Evolutionary conservation across 2,888 invertebrate species (phyloP).

Genomic region (Dascillus cervinus): DNA sequence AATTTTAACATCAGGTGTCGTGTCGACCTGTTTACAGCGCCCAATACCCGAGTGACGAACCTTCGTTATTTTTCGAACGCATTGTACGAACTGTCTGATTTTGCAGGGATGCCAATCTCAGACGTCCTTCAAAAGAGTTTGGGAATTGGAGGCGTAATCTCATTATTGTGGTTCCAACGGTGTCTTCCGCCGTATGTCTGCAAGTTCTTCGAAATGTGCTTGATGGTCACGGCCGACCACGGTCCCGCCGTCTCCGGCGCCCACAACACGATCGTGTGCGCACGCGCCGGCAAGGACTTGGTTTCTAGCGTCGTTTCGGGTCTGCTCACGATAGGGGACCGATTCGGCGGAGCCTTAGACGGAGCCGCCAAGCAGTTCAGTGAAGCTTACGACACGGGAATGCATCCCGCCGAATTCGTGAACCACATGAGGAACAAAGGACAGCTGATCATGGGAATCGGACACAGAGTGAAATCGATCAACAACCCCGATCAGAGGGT

Average conservation of each 20-base stretch:
- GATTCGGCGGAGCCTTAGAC: conserved; percentile 97
- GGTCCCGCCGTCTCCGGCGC: conserved; percentile 98
- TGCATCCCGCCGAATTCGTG: conserved; percentile 95
- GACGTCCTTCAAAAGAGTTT: conserved; percentile 89
- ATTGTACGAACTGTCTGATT: too few relatives aligned
- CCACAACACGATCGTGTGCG: conserved; percentile 95
- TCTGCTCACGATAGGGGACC: conserved; percentile 93
- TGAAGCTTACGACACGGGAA: conserved; percentile 87
- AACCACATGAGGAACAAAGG: conserved; percentile 96
- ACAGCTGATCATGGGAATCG: conserved; percentile 98
- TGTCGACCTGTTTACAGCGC: too few relatives aligned
- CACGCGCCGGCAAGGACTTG: conserved; percentile 97
- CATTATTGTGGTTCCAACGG: conserved; percentile 96
- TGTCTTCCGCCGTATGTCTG: conserved; percentile 89
- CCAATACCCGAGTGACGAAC: too few relatives aligned
- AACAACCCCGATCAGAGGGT: conserved; percentile 99
- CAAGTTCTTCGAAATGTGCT: conserved; percentile 97
- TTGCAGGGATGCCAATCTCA: conserved; percentile 55
- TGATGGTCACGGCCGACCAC: conserved; percentile 98
- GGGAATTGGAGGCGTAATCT: conserved; percentile 96
- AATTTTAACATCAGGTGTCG: too few relatives aligned
- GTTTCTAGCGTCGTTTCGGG: conserved; percentile 92
- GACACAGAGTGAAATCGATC: conserved; percentile 83
- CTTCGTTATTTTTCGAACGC: too few relatives aligned
- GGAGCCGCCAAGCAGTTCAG: conserved; percentile 97